Evolutionary conservation across 1,140 invertebrate species (phyloP).

Genomic region (Drosophila pandora): DNA sequence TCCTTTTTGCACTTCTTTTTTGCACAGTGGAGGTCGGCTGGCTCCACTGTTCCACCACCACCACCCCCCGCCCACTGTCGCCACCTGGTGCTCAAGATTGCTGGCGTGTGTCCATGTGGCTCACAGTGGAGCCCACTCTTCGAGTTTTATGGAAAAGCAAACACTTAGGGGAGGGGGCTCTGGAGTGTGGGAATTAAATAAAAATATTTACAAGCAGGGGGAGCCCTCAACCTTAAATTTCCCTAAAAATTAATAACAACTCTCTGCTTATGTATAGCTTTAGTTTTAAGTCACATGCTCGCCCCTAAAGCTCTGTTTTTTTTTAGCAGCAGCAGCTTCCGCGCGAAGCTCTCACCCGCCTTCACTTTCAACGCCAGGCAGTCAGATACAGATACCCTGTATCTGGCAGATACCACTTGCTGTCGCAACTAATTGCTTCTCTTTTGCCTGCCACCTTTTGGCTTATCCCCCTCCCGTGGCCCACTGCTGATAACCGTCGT

Average conservation of each 20-base stretch:
- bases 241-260: too few species aligned
- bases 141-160: too few species aligned
- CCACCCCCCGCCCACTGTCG: not conserved
- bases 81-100: not conserved
- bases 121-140: not conserved
- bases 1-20: constrained; percentile 6
- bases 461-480: not conserved
- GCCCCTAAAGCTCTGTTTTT: constrained; percentile 25
- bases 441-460: constrained; percentile 17
- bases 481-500: constrained; percentile 27
- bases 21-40: constrained; percentile 41
- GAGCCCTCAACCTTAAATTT: too few species aligned
- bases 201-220: too few species aligned
- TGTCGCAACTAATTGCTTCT: not conserved
- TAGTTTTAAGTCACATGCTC: constrained; percentile 44
- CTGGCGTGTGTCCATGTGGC: constrained; percentile 6
- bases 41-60: constrained; percentile 14
- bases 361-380: not conserved
- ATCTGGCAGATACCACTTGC: not conserved
- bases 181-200: too few species aligned
- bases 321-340: constrained; percentile 37
- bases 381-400: too few species aligned
- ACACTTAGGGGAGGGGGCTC: too few species aligned
- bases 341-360: constrained; percentile 23
- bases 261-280: not conserved